A percentile compares a stretch with the other conserved stretches of the same genome.
phyloP scores from a whole-genome alignment of 2,888 invertebrate genomes.

The Parnassius mnemosyne region DNA sequence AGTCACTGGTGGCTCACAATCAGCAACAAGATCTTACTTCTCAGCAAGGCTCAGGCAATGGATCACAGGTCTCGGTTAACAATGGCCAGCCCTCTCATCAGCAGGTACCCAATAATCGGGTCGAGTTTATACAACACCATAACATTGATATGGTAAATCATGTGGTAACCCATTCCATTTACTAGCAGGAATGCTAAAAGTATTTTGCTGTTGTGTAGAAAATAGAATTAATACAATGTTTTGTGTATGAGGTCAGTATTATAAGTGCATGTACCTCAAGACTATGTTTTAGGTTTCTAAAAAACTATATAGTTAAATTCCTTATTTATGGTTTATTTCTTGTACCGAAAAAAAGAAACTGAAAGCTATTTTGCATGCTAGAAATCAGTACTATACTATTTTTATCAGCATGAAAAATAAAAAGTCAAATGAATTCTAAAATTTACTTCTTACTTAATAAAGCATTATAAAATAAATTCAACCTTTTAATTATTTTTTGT shows the following conservation, averaged over 20 bases:
- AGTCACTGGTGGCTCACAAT: conserved; percentile 71
- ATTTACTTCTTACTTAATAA: background rate
- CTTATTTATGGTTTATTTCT: too few relatives aligned
- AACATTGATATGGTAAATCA: conserved; percentile 80
- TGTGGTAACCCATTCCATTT: conserved; percentile 63
- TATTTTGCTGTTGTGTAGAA: conserved; percentile 56
- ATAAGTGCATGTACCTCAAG: conserved; percentile 12
- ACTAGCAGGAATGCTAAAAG: conserved; percentile 65
- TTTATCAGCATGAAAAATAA: background rate
- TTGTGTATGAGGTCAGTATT: conserved; percentile 2
- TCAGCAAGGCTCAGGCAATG: conserved; percentile 47
- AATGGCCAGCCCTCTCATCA: conserved; percentile 63
- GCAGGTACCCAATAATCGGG: conserved; percentile 79
- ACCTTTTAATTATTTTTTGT: too few relatives aligned
- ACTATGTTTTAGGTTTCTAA: too few relatives aligned
- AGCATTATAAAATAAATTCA: too few relatives aligned
- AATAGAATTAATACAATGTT: conserved; percentile 30
- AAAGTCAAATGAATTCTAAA: conserved; percentile 1
- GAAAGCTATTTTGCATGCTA: background rate
- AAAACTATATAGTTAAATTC: too few relatives aligned
- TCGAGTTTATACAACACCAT: conserved; percentile 80
- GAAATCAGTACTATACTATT: background rate
- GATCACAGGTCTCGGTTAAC: conserved; percentile 62
- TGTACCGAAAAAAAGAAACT: too few relatives aligned
- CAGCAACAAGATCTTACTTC: conserved; percentile 71